These are phyloP conservation scores for Nothoprocta perdicaria DNA, from an alignment of 2,113 vertebrate genomes.

Conservation along the genomic window DNA sequence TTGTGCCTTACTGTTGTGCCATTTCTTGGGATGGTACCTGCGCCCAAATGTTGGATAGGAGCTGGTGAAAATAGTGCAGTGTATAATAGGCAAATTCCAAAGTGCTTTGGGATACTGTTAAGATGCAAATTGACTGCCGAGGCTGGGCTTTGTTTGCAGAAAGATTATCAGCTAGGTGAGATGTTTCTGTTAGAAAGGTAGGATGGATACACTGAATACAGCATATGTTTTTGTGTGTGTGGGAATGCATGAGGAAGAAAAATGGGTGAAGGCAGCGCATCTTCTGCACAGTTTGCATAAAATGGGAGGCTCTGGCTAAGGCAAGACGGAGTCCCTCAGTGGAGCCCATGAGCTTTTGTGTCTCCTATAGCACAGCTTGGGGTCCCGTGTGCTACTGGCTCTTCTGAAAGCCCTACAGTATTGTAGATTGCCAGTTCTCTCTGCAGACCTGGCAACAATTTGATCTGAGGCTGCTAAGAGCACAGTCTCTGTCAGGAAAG, in stretches of 20 bases:
- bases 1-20: not conserved
- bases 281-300: not conserved
- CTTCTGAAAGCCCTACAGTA: too few species aligned
- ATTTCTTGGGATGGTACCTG: not conserved
- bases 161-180: not conserved
- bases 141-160: not conserved
- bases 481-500: not conserved
- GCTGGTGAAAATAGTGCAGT: not conserved
- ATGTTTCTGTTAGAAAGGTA: not conserved
- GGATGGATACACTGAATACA: not conserved
- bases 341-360: not conserved
- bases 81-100: too few species aligned
- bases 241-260: not conserved
- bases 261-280: not conserved
- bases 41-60: accelerated
- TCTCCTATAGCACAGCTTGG: not conserved
- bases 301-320: not conserved
- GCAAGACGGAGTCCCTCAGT: not conserved
- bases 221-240: accelerated
- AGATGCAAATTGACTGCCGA: not conserved
- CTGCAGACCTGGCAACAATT: too few species aligned
- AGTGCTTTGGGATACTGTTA: not conserved
- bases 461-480: too few species aligned
- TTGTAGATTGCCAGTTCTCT: too few species aligned
- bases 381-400: not conserved